Percentiles rank a stretch among this genome's conserved stretches.
Evolutionary conservation across 2,113 vertebrate genomes (phyloP).

Genomic region (Sebastes fasciatus): DNA sequence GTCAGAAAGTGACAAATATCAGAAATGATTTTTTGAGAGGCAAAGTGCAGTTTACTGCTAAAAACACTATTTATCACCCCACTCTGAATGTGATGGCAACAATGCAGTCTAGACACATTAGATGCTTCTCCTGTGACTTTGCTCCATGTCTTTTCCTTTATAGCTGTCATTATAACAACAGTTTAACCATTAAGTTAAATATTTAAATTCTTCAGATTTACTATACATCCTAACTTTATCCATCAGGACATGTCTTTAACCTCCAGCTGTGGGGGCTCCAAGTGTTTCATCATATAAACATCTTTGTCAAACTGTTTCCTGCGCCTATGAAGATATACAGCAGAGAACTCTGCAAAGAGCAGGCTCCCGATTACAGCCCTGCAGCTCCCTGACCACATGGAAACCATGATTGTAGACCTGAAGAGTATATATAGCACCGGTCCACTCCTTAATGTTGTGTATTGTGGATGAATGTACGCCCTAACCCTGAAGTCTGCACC

Average conservation of each 20-base stretch:
- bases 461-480: slow-evolving; percentile 57
- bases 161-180: not conserved
- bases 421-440: slow-evolving; percentile 79
- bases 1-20: slow-evolving; percentile 46
- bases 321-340: slow-evolving; percentile 45
- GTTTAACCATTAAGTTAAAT: not conserved
- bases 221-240: slow-evolving; percentile 6
- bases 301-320: slow-evolving; percentile 50
- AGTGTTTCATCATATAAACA: slow-evolving; percentile 65
- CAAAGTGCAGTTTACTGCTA: not conserved
- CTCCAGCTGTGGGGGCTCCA: slow-evolving; percentile 4
- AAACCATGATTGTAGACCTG: slow-evolving; percentile 82
- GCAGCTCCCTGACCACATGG: slow-evolving; percentile 72
- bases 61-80: slow-evolving; percentile 20
- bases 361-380: slow-evolving; percentile 75
- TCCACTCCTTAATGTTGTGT: slow-evolving; percentile 75
- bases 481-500: slow-evolving; percentile 56
- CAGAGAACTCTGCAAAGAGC: slow-evolving; percentile 44
- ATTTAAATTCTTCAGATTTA: slow-evolving; percentile 22
- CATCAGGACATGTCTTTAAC: slow-evolving; percentile 11
- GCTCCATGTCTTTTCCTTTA: not conserved
- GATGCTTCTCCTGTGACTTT: not conserved
- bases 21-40: slow-evolving; percentile 12
- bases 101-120: not conserved
- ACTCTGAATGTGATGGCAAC: not conserved